A percentile compares a stretch with the other conserved stretches of the same genome.
Conservation (phyloP, 2,113 vertebrate species). For the Damaliscus lunatus region DNA sequence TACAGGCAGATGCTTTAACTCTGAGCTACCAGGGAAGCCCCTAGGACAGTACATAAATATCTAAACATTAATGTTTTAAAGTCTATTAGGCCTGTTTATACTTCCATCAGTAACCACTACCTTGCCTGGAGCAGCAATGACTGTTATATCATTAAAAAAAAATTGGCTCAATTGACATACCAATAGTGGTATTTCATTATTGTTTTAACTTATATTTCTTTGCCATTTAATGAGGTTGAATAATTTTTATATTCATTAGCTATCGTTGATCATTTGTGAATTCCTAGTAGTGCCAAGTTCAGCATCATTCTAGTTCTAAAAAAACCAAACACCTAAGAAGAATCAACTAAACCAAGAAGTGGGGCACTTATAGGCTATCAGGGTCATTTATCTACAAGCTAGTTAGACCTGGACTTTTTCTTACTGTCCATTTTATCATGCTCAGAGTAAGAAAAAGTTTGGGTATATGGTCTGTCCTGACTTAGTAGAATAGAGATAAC, state of each 20-base stretch:
- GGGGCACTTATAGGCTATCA: not conserved
- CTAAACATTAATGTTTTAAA: not conserved
- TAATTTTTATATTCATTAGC: not conserved
- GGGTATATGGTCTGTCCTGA: not conserved
- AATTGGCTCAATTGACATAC: not conserved
- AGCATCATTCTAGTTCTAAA: not conserved
- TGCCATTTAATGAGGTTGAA: not conserved
- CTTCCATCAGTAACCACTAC: not conserved
- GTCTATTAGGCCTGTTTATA: not conserved
- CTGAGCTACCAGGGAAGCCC: too few relatives aligned
- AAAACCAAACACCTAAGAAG: not conserved
- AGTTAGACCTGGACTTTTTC: not conserved
- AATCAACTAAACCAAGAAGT: not conserved
- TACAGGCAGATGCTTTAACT: too few relatives aligned
- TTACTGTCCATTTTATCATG: not conserved
- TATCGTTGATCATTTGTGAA: not conserved
- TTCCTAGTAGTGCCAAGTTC: not conserved
- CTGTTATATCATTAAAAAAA: not conserved
- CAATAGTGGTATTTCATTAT: not conserved
- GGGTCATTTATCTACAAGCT: not conserved
- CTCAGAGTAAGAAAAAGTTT: not conserved
- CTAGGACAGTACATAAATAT: not conserved
- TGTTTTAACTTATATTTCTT: conserved; percentile 14
- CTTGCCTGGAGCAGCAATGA: not conserved
- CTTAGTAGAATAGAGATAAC: not conserved